phyloP scores from a whole-genome alignment of 2,797 vertebrate genomes.

The Leptatherina wallacei region DNA sequence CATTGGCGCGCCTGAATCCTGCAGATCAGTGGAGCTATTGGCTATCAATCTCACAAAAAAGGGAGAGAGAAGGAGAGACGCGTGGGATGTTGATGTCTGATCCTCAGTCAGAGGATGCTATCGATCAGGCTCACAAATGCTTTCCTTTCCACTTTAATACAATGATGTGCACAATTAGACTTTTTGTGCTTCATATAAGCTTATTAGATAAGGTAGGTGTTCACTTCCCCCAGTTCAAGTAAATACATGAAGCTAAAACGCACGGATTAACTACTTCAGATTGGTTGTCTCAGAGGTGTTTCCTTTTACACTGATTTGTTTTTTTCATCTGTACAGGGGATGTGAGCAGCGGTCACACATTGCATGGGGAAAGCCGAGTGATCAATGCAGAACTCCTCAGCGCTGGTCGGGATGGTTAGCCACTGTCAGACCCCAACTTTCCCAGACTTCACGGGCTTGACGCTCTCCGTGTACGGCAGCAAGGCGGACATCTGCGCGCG shows the following conservation, averaged over 20 bases:
- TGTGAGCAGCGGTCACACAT: constrained; percentile 55
- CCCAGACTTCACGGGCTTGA: constrained; percentile 78
- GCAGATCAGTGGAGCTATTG: constrained; percentile 47
- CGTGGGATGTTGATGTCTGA: constrained; percentile 76
- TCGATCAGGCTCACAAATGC: constrained; percentile 54
- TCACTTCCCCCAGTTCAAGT: neutral
- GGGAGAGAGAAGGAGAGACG: constrained; percentile 9
- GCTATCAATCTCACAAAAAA: constrained; percentile 68
- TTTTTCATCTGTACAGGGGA: constrained; percentile 65
- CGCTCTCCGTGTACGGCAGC: constrained; percentile 78
- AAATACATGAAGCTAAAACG: neutral
- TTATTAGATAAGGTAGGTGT: constrained; percentile 69
- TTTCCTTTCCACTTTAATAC: constrained; percentile 58
- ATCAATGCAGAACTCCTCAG: constrained; percentile 79
- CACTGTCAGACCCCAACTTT: constrained; percentile 79
- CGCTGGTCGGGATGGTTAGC: constrained; percentile 84
- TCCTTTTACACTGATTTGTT: constrained; percentile 18
- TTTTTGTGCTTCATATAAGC: constrained; percentile 31
- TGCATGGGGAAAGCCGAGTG: constrained; percentile 62
- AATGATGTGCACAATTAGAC: constrained; percentile 51
- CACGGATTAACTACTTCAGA: neutral
- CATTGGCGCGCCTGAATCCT: constrained; percentile 65
- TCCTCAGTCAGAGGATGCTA: constrained; percentile 75
- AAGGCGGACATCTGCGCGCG: constrained; percentile 79
- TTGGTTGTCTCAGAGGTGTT: neutral